phyloP scores from a whole-genome alignment of 2,797 vertebrate species.

The Alcedo atthis region DNA sequence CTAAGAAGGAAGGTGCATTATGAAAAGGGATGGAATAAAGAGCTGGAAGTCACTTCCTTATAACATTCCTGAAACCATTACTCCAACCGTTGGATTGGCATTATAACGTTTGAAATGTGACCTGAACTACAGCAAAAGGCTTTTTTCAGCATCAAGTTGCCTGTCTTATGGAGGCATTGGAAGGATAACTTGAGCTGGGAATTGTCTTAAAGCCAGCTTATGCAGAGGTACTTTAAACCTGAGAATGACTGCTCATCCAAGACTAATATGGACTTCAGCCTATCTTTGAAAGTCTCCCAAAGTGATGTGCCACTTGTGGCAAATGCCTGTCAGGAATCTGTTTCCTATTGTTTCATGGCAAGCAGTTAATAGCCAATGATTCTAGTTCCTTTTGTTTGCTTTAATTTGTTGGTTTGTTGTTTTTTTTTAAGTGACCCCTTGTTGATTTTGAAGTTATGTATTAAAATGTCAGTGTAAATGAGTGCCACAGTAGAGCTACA shows the following conservation, averaged over 20 bases:
- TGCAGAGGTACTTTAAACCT: neutral
- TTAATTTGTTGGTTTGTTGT: neutral
- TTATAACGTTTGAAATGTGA: neutral
- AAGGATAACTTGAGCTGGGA: neutral
- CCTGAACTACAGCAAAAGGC: neutral
- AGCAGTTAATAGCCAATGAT: neutral
- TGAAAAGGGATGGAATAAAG: neutral
- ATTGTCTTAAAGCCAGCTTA: neutral
- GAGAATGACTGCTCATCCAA: neutral
- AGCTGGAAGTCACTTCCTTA: neutral
- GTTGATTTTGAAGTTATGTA: neutral
- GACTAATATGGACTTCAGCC: neutral
- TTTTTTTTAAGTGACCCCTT: neutral
- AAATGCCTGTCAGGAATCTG: neutral
- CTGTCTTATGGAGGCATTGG: neutral
- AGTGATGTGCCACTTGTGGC: neutral
- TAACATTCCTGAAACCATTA: neutral
- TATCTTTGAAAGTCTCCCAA: neutral
- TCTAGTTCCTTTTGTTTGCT: neutral
- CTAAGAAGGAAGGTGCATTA: neutral
- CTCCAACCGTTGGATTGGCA: neutral
- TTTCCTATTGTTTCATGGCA: neutral
- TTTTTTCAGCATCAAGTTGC: neutral
- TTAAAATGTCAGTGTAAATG: neutral
- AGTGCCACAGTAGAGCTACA: neutral